Evolutionary conservation across 2,797 vertebrate species (phyloP).

Genomic region (Microctenopoma lineatum): DNA sequence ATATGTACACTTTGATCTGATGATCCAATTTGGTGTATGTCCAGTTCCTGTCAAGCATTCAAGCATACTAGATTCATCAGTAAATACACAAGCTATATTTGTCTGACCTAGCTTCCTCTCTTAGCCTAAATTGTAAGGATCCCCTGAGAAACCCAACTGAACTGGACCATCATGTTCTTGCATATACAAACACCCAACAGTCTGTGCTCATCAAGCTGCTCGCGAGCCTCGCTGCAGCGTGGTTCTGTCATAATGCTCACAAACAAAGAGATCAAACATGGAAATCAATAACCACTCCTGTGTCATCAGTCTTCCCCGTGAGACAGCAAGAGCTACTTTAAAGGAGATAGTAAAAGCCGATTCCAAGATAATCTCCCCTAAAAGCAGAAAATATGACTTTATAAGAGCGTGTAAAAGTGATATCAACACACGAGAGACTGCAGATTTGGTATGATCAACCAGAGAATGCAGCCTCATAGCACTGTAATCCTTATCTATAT

Average conservation of each 20-base stretch:
- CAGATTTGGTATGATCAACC: not conserved
- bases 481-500: slow-evolving; percentile 9
- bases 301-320: slow-evolving; percentile 31
- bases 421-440: not conserved
- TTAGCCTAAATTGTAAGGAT: slow-evolving; percentile 27
- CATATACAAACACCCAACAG: slow-evolving; percentile 39
- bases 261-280: slow-evolving; percentile 50
- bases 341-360: not conserved
- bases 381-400: slow-evolving; percentile 4
- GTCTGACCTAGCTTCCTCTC: slow-evolving; percentile 33
- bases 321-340: slow-evolving; percentile 17
- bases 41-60: not conserved
- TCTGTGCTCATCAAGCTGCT: slow-evolving; percentile 47
- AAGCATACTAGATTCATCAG: not conserved
- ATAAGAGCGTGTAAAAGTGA: slow-evolving; percentile 5
- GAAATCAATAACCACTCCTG: slow-evolving; percentile 51
- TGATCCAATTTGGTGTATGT: not conserved
- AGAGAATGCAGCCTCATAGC: slow-evolving; percentile 12
- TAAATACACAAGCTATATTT: slow-evolving; percentile 18
- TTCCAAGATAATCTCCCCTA: slow-evolving; percentile 4
- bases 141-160: slow-evolving; percentile 44
- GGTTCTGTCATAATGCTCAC: slow-evolving; percentile 34
- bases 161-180: slow-evolving; percentile 46
- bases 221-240: slow-evolving; percentile 19
- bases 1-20: not conserved